Evolutionary conservation across 2,113 vertebrate species (phyloP), one percentile per base, ranked within the genome.

Genomic region (Eretmochelys imbricata): DNA sequence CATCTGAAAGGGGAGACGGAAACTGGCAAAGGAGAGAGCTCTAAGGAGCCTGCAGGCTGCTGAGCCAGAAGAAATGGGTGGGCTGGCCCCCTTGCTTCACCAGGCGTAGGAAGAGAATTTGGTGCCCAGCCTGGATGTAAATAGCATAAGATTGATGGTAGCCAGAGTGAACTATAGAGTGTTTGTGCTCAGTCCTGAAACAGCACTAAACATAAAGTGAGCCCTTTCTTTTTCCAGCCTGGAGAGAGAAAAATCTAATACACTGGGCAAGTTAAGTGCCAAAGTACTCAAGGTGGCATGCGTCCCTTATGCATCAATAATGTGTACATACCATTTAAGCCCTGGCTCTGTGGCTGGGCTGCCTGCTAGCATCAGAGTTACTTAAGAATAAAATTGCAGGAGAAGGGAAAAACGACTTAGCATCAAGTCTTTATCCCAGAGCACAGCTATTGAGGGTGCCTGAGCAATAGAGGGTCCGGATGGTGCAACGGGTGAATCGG

Each of bases 1-100:
- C 59, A 94, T 86, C 88, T 96, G 89, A 93, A 96, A 93, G 87
- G 82, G 53, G 80, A 93, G 82, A 46, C 62, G 91, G 90, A 51
- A 96, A 82, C 20, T 10, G 84, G 91, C 85, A 59, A 85, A 90
- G 90, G 50, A 87, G 65, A 91, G 85, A 94, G 85, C 75, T 55
- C 35, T 17, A 3, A 35, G 24, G 54, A 69, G 48, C 31, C 50
- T 8, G 79, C 87, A 89, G 92, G 88, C 69, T 91, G 93, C 65
- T 69, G 78, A 51, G 85, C 75, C 82, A 79, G 85, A 42, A 83
- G 85, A 87, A 90, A 65, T 2, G 29, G 42, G 82, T 50, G 65
- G 53, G 46, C 1, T 42, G 1, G 84, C 65, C 48, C 25, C n/a
- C 16, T 1, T 1, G n/a, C 86, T 12, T 65, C 78, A 38, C 87